Evolutionary conservation across 2,888 invertebrate species (phyloP), one percentile per base, ranked within the genome.

Genomic region (Epinotia nisella): DNA sequence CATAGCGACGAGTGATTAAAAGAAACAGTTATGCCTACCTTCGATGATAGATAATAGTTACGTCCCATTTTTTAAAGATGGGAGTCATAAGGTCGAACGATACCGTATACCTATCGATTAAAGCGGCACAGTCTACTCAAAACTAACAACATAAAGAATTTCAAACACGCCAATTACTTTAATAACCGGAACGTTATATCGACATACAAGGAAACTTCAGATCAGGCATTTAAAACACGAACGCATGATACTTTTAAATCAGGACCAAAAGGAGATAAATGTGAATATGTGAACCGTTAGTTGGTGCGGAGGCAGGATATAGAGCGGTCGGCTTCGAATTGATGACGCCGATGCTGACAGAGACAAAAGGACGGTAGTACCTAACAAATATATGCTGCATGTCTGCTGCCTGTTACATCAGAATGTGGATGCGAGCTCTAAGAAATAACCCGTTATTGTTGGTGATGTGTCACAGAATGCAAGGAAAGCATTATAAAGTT

Each of bases 321-420:
- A 76, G 78, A 78, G 77, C 77, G 75, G 71, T 75, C 73, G 75
- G 53, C 70, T 65, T 74, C 60, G 75, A 75, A 79, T 76, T 78
- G 76, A 76, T 74, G 76, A 76, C 49, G 79, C 77, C 77, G 75
- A 62, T 11, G 79, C 77, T 77, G 79, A 75, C 75, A 62, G 77
- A 79, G 78, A 83, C 80, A 74, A 75, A 76, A 75, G 77, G 76
- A 59, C 82, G 79, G 78, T 79, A 80, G 80, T 80, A 78, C 79
- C 21, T 80, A 80, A 82, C 79, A 77, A 78, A 81, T 80, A 77
- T 73, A 71, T 29, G 49, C 51, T 15, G 39, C 62, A 62, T 62
- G 49, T 59, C 35, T 58, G 24, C 29, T 45, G 68, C 68, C 62
- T 64, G 64, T 69, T 69, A 73, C 51, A 69, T 69, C 56, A 59